Percentiles rank a stretch among this genome's conserved stretches.
Evolutionary conservation across 2,888 invertebrate species (phyloP).

Genomic region (Meandrusa payeni): DNA sequence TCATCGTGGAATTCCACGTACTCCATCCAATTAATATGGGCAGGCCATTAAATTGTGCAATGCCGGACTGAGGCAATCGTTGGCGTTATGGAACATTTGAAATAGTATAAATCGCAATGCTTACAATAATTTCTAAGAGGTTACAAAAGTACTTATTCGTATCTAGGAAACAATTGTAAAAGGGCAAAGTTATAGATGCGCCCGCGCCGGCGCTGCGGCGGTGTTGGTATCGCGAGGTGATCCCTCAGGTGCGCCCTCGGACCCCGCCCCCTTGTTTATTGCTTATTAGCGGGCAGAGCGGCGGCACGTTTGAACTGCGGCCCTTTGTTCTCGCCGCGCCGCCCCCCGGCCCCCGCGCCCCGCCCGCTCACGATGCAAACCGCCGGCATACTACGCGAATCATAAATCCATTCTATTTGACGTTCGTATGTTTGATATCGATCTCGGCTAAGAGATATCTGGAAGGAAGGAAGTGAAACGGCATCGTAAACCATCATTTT

Average conservation of each 20-base stretch:
- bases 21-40: too few species aligned
- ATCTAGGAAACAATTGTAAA: too few species aligned
- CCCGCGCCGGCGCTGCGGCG: slow-evolving; percentile 29
- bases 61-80: too few species aligned
- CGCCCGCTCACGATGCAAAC: slow-evolving; percentile 62
- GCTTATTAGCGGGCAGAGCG: slow-evolving; percentile 75
- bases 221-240: slow-evolving; percentile 59
- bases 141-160: too few species aligned
- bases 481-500: slow-evolving; percentile 41
- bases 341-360: slow-evolving; percentile 36
- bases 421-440: slow-evolving; percentile 72
- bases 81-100: too few species aligned
- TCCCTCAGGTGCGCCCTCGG: slow-evolving; percentile 73
- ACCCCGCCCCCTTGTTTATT: slow-evolving; percentile 80
- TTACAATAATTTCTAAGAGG: too few species aligned
- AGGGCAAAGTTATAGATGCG: slow-evolving; percentile 15
- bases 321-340: slow-evolving; percentile 75
- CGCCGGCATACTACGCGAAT: slow-evolving; percentile 66
- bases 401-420: slow-evolving; percentile 78
- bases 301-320: slow-evolving; percentile 75
- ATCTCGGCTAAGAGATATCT: slow-evolving; percentile 70
- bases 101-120: too few species aligned
- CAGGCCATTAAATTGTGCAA: too few species aligned
- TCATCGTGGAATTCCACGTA: too few species aligned
- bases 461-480: slow-evolving; percentile 62